Evolutionary conservation across 2,113 vertebrate species (phyloP).

Genomic region (Polypterus bichir): DNA sequence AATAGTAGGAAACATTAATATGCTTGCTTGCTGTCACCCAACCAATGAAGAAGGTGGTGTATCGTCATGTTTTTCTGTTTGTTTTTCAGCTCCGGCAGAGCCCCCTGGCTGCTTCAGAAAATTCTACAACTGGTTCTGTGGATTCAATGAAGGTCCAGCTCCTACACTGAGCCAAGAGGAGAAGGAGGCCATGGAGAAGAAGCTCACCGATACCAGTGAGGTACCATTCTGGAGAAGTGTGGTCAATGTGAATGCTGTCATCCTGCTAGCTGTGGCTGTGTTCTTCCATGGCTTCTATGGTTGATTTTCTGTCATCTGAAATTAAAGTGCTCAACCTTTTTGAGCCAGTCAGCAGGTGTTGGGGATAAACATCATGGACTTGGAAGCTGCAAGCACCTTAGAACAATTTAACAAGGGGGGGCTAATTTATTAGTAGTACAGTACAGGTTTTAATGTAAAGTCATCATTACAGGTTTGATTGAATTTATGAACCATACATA

Average conservation of each 20-base stretch:
- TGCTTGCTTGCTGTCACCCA: too few relatives aligned
- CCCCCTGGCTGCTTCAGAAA: constrained; percentile 41
- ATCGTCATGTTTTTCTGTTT: not conserved
- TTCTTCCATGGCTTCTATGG: constrained; percentile 82
- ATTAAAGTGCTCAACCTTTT: too few relatives aligned
- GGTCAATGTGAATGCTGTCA: constrained; percentile 68
- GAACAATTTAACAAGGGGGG: too few relatives aligned
- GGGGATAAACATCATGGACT: too few relatives aligned
- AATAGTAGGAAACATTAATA: too few relatives aligned
- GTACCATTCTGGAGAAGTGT: constrained; percentile 72
- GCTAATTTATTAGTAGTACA: too few relatives aligned
- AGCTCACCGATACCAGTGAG: constrained; percentile 76
- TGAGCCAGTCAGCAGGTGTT: too few relatives aligned
- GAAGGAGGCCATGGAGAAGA: constrained; percentile 54
- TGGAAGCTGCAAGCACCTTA: too few relatives aligned
- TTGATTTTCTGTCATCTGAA: constrained; percentile 28
- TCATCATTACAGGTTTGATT: too few relatives aligned
- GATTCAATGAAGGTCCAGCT: constrained; percentile 56
- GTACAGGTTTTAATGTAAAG: too few relatives aligned
- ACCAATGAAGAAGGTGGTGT: too few relatives aligned
- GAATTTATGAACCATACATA: too few relatives aligned
- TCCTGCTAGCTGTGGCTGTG: constrained; percentile 71
- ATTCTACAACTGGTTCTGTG: constrained; percentile 72
- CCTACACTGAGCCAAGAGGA: constrained; percentile 68
- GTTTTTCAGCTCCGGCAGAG: constrained; percentile 26